Percentiles rank a stretch among this genome's conserved stretches.
Conservation (phyloP, 2,888 invertebrate genomes). For the Nymphalis urticae region DNA sequence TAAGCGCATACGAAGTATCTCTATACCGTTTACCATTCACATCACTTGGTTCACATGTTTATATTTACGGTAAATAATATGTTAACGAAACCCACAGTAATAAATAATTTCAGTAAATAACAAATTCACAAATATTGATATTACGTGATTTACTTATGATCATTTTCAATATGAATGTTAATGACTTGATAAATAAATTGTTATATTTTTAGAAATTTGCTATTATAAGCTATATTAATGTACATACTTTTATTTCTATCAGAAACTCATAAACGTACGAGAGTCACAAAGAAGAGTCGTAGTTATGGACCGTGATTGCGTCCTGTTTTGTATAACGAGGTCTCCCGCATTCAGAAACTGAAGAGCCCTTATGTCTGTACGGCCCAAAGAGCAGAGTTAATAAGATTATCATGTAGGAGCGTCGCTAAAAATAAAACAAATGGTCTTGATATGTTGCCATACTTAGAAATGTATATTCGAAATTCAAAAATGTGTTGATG, state of each 20-base stretch:
- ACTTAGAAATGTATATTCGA: not conserved
- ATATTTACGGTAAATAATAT: too few relatives aligned
- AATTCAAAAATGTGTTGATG: not conserved
- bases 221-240: not conserved
- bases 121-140: too few relatives aligned
- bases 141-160: too few relatives aligned
- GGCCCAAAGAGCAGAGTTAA: slow-evolving; percentile 39
- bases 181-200: too few relatives aligned
- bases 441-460: not conserved
- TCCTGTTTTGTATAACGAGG: slow-evolving; percentile 35
- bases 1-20: too few relatives aligned
- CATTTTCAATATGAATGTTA: too few relatives aligned
- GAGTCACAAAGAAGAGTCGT: slow-evolving; percentile 13
- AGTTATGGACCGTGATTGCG: slow-evolving; percentile 25
- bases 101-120: too few relatives aligned
- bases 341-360: slow-evolving; percentile 36
- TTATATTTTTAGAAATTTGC: too few relatives aligned
- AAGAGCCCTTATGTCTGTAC: slow-evolving; percentile 35
- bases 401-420: slow-evolving; percentile 34
- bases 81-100: too few relatives aligned
- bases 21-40: too few relatives aligned
- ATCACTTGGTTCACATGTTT: too few relatives aligned
- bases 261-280: slow-evolving; percentile 10
- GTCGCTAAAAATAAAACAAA: slow-evolving; percentile 27
- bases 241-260: not conserved